Base-by-base conservation (phyloP, 2,113 vertebrate genomes). In the Corythoichthys intestinalis region DNA sequence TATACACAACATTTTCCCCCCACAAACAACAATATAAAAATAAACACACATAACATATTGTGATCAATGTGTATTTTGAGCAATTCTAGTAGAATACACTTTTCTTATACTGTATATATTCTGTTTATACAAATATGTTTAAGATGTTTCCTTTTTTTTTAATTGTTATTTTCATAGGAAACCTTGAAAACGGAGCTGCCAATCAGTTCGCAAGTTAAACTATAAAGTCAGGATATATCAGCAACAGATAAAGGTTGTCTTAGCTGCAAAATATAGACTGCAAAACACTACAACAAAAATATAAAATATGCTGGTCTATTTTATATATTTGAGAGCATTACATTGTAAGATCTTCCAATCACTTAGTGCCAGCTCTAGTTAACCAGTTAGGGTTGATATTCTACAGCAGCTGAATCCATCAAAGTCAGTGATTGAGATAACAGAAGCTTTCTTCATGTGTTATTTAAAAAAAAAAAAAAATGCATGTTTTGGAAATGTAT, bases 1-100 rank as follows among this genome's bases (percentile, higher is more conserved):
- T 85, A 89, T 91, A 75, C 82, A 85, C 86, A 85, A 78, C 86
- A 78, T 85, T 78, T 85, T 78, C 80, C 81, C 57, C 74, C 73
- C 86, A 92, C 91, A 91, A 91, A 92, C 83, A 79, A 88, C 86
- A 83, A 80, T 77, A 88, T 91, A 92, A 91, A 92, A 92, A 91
- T 91, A 91, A 91, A 91, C 91, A 86, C 80, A 92, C 89, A 88
- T 85, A 88, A 90, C 89, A 79, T 83, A 87, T 82, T 72, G 84
- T 84, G 83, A 84, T 82, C 34, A 73, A 71, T 77, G 67, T 78
- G 72, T 77, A 10, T 76, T 71, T 48, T 69, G 70, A 5, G 68
- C 72, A 76, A 70, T 73, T 81, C 69, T 64, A 68, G 63, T 73
- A 70, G 76, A 72, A 62, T 81, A 86, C 79, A 76, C 76, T 75